Evolutionary conservation across 2,113 vertebrate genomes (phyloP), one percentile per base, ranked within the genome.

Genomic region (Psammodynastes pulverulentus): DNA sequence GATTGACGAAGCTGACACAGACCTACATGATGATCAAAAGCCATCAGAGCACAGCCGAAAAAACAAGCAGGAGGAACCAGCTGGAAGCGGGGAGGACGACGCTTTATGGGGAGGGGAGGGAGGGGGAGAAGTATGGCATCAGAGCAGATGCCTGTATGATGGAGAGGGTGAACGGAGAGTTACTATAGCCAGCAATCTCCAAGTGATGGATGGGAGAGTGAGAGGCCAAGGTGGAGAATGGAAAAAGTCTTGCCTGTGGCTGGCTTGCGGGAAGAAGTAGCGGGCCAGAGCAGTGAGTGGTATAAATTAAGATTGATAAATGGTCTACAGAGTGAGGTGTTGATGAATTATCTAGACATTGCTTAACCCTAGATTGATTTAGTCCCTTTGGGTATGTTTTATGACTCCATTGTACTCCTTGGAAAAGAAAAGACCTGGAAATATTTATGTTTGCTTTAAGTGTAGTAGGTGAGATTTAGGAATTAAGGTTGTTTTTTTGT

Each of bases 1-100:
- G 98, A 98, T 98, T 98, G 98, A 98, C 98, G 97, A 95, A 95
- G 91, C 92, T n/a, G 72, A 89, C 91, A 92, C n/a, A n/a, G 4
- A 93, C 93, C 85, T 1, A 0, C 1, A 1, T 89, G 4, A 0
- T 90, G 87, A 95, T 94, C 94, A 95, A 91, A 92, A 96, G 93
- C 92, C 93, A 85, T 56, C 67, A 72, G 34, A 92, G 91, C 95
- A 87, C 91, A 92, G 34, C 85, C 0, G 86, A 96, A 92, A 90
- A 79, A 93, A 92, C n/a, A 0, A 51, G 0, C 29, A 72, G 86
- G 21, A 89, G 45, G 3, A 51, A 91, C 51, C 12, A 26, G 92
- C 84, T 58, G 89, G 93, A 52, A 88, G 39, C 4, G 7, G 85
- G 87, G 15, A 92, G 91, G 91, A 51, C 39, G 91, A 67, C 23